phyloP scores from a whole-genome alignment of 35 echinoderm and acorn worm genomes.

The Chiridota heheva region DNA sequence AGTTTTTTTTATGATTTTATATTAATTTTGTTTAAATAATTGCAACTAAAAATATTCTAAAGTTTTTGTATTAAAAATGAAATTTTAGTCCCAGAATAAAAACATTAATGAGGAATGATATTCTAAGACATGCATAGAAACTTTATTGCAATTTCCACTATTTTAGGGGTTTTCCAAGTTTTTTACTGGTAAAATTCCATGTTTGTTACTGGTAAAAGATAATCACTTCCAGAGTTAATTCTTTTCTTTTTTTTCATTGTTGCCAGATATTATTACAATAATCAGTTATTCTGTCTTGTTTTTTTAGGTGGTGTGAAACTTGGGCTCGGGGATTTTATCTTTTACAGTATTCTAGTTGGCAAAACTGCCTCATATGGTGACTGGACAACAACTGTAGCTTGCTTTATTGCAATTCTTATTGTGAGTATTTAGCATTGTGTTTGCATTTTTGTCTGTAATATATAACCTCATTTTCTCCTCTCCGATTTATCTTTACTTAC shows the following conservation, averaged over 20 bases:
- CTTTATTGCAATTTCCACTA: no score
- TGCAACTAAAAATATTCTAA: no score
- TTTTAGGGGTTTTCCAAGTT: no score
- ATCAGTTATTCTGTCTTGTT: not conserved
- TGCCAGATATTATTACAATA: not conserved
- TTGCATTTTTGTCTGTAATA: not conserved
- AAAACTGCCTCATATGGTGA: conserved; percentile 85
- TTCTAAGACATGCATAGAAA: no score
- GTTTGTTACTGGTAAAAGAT: no score
- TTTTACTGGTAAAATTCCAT: no score
- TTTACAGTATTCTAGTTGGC: conserved; percentile 98
- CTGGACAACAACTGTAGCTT: conserved; percentile 94
- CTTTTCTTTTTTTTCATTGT: not conserved
- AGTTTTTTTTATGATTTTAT: no score
- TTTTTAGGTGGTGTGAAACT: conserved; percentile 91
- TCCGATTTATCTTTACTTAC: not conserved
- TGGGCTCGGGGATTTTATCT: conserved; percentile 98
- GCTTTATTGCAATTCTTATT: conserved; percentile 97
- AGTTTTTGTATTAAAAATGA: no score
- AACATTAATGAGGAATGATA: no score
- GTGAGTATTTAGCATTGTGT: conserved; percentile 47
- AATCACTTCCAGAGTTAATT: no score
- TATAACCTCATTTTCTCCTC: not conserved
- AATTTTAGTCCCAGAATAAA: no score
- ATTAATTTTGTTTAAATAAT: no score